Conservation (phyloP, 2,797 vertebrate genomes). For the Sebastes itinus region DNA sequence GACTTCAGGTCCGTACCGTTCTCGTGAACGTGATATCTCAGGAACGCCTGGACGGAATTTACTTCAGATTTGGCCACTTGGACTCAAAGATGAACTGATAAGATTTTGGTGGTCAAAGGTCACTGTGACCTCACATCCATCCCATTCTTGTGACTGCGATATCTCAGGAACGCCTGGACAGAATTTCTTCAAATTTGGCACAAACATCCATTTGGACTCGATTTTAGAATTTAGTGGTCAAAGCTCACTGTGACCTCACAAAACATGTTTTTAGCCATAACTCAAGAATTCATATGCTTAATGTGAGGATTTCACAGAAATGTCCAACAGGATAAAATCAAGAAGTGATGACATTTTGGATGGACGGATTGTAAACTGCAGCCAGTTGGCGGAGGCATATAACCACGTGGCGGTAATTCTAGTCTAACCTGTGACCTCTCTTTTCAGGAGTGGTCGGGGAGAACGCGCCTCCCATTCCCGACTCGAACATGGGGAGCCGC, state of each 20-base stretch:
- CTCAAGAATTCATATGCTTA: not conserved
- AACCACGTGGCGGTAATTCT: not conserved
- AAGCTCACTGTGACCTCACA: not conserved
- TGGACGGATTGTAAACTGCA: not conserved
- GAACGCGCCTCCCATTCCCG: slow-evolving; percentile 86
- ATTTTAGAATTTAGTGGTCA: not conserved
- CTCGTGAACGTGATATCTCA: not conserved
- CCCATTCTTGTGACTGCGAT: too few relatives aligned
- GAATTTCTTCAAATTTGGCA: not conserved
- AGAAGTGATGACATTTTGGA: not conserved
- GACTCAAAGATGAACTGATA: not conserved
- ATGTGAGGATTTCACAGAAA: not conserved
- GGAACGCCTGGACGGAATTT: too few relatives aligned
- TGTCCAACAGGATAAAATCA: too few relatives aligned
- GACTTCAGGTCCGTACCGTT: not conserved
- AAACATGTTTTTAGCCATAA: not conserved
- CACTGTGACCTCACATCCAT: not conserved
- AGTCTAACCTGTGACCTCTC: not conserved
- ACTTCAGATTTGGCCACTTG: not conserved
- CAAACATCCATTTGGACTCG: not conserved
- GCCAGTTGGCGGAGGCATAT: not conserved
- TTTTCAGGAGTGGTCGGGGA: slow-evolving; percentile 88
- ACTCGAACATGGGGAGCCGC: slow-evolving; percentile 92
- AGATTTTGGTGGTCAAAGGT: not conserved
- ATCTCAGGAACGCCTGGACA: not conserved